These are phyloP conservation scores for Xylota segnis DNA, from an alignment of 2,888 invertebrate species.

Conservation along the genomic window DNA sequence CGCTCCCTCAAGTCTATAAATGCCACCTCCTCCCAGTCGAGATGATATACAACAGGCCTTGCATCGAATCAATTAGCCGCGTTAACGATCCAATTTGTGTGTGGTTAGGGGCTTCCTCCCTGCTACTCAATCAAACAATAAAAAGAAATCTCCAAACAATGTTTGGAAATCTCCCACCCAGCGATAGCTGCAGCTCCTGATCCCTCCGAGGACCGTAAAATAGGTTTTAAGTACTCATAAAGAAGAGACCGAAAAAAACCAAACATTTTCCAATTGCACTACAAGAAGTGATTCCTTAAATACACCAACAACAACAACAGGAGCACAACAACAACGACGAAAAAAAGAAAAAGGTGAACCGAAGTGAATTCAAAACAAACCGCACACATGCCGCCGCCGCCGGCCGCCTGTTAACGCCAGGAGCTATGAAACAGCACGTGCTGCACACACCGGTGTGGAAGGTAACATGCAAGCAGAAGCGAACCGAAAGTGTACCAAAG, in stretches of 20 bases:
- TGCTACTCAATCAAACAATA: not conserved
- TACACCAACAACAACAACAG: conserved; percentile 24
- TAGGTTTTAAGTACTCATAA: conserved; percentile 42
- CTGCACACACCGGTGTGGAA: conserved; percentile 41
- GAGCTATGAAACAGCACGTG: conserved; percentile 65
- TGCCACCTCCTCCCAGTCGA: conserved; percentile 1
- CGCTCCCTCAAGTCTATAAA: conserved; percentile 5
- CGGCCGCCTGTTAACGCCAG: conserved; percentile 64
- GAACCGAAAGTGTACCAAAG: conserved; percentile 21
- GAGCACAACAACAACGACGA: not conserved
- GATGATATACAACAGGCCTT: conserved; percentile 28
- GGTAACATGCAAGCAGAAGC: conserved; percentile 52
- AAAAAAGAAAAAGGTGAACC: conserved; percentile 1
- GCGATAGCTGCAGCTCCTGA: conserved; percentile 15
- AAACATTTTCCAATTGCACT: conserved; percentile 36
- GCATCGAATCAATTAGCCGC: conserved; percentile 25
- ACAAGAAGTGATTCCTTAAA: conserved; percentile 25
- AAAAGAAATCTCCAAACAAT: conserved; percentile 21
- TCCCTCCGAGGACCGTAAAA: conserved; percentile 36
- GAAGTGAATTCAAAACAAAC: conserved; percentile 61
- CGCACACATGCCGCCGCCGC: conserved; percentile 57
- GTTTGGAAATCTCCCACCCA: conserved; percentile 37
- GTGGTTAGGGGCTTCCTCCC: conserved; percentile 5
- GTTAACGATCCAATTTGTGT: conserved; percentile 44
- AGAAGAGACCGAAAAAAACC: not conserved